Conservation (phyloP, 2,888 invertebrate species). For the Girardia tigrina region DNA sequence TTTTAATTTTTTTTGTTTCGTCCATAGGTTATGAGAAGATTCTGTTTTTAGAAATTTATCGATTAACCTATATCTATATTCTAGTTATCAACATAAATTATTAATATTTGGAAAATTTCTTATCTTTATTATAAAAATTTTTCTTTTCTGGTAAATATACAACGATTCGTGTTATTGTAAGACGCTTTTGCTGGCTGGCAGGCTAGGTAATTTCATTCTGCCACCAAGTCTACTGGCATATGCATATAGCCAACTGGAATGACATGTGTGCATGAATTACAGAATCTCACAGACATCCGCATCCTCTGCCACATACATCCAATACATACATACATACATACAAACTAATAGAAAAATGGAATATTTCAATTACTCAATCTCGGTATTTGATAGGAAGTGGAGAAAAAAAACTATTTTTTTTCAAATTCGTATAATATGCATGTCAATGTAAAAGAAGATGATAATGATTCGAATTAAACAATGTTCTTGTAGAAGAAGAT, state of each 20-base stretch:
- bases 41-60: not conserved
- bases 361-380: constrained; percentile 3
- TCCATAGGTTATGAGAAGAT: no score
- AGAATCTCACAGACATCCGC: not conserved
- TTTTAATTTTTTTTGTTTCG: no score
- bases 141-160: constrained; percentile 23
- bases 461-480: constrained; percentile 23
- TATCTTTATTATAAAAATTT: constrained; percentile 19
- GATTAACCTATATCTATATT: constrained; percentile 11
- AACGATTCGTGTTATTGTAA: constrained; percentile 23
- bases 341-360: no score
- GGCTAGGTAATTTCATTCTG: constrained; percentile 18
- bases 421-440: constrained; percentile 13
- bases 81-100: constrained; percentile 13
- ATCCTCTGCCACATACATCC: not conserved
- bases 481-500: constrained; percentile 13
- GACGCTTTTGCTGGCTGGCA: constrained; percentile 23
- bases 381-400: constrained; percentile 23
- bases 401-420: not conserved
- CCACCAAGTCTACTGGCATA: constrained; percentile 23
- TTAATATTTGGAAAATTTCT: constrained; percentile 23
- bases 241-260: constrained; percentile 5
- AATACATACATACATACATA: no score
- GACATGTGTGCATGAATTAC: constrained; percentile 11
- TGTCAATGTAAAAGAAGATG: constrained; percentile 13